phyloP scores from a whole-genome alignment of 2,888 invertebrate species.

The Eupelmus urozonus region DNA sequence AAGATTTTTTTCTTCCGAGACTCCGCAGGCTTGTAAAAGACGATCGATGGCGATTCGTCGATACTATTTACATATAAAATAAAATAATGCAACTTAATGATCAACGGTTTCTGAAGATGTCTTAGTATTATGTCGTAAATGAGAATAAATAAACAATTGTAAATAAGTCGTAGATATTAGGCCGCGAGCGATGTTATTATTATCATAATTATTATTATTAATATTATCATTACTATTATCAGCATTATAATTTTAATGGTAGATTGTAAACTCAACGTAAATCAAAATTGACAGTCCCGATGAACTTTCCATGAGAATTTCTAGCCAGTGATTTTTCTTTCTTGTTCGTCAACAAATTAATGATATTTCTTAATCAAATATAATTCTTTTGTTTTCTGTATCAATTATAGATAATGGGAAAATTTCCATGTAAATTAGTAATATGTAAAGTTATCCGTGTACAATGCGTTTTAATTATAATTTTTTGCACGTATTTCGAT shows the following conservation, averaged over 20 bases:
- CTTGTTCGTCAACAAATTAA: constrained; percentile 37
- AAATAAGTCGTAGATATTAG: constrained; percentile 62
- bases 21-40: constrained; percentile 52
- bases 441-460: constrained; percentile 41
- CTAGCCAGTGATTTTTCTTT: constrained; percentile 43
- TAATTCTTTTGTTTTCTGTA: constrained; percentile 19
- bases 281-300: constrained; percentile 54
- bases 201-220: constrained; percentile 50
- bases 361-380: constrained; percentile 9
- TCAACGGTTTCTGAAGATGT: constrained; percentile 65
- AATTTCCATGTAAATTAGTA: constrained; percentile 43
- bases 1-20: constrained; percentile 51
- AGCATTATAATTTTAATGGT: constrained; percentile 47
- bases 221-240: constrained; percentile 40
- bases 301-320: constrained; percentile 38
- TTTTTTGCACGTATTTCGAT: constrained; percentile 25
- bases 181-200: constrained; percentile 57
- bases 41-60: constrained; percentile 40
- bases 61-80: constrained; percentile 49
- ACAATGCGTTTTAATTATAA: constrained; percentile 36
- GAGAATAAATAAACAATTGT: constrained; percentile 55
- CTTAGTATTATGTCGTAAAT: constrained; percentile 61
- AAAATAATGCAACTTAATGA: constrained; percentile 59
- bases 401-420: constrained; percentile 23
- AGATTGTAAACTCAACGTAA: constrained; percentile 51